Evolutionary conservation across 2,113 vertebrate genomes (phyloP).

Genomic region (Ciconia maguari): DNA sequence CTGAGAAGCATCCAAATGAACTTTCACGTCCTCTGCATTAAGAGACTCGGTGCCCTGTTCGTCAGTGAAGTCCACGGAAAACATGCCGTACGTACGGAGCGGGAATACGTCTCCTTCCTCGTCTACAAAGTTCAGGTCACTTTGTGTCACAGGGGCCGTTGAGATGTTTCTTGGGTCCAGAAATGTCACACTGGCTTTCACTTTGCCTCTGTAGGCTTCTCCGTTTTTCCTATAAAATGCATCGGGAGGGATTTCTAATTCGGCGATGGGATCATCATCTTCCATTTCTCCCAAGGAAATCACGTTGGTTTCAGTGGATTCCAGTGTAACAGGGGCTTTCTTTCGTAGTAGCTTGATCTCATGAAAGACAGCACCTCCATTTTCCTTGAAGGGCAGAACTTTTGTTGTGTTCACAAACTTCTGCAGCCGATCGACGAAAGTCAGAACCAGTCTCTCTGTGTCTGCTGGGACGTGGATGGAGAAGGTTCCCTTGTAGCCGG

Average conservation of each 20-base stretch:
- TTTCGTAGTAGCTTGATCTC: conserved; percentile 91
- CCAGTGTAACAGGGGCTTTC: conserved; percentile 83
- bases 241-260: conserved; percentile 90
- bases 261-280: conserved; percentile 86
- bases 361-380: conserved; percentile 90
- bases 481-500: conserved; percentile 96
- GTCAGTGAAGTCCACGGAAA: conserved; percentile 91
- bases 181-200: conserved; percentile 94
- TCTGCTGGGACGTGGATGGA: conserved; percentile 88
- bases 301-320: conserved; percentile 81
- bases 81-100: conserved; percentile 95
- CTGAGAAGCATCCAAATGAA: conserved; percentile 88
- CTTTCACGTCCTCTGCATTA: conserved; percentile 90
- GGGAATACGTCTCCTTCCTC: conserved; percentile 90
- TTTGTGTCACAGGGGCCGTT: conserved; percentile 85
- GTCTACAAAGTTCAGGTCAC: conserved; percentile 91
- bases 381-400: conserved; percentile 91
- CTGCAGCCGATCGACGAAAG: conserved; percentile 92
- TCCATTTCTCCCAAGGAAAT: conserved; percentile 87
- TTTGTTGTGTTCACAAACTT: conserved; percentile 98
- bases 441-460: conserved; percentile 90
- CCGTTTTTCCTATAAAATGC: conserved; percentile 91
- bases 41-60: conserved; percentile 83
- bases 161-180: conserved; percentile 91
- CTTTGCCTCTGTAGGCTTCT: conserved; percentile 87